Conservation (phyloP, 2,888 invertebrate species). For the Rotaria magnacalcarata region DNA sequence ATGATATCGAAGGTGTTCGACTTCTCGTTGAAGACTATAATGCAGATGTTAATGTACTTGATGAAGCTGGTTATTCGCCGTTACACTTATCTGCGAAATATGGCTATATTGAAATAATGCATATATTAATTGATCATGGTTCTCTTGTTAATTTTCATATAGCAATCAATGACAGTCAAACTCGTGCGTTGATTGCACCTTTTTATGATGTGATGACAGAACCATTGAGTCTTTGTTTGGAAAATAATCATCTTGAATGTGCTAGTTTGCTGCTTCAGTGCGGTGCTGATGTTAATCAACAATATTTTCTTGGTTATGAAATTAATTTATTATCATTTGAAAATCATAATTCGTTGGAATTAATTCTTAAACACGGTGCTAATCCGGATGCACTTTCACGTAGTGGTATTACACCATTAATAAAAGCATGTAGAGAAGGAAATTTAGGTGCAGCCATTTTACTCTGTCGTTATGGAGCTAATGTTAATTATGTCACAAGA, state of each 20-base stretch:
- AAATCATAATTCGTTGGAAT: slow-evolving; percentile 74
- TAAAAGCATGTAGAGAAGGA: slow-evolving; percentile 73
- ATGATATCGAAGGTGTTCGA: slow-evolving; percentile 71
- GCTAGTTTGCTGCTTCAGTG: slow-evolving; percentile 69
- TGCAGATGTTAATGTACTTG: slow-evolving; percentile 64
- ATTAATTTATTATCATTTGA: slow-evolving; percentile 76
- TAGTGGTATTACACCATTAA: slow-evolving; percentile 79
- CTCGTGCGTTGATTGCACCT: slow-evolving; percentile 40
- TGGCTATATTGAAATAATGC: slow-evolving; percentile 64
- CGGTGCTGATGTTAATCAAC: slow-evolving; percentile 82
- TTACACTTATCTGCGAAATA: slow-evolving; percentile 83
- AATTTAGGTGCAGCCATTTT: slow-evolving; percentile 57
- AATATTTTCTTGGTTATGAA: slow-evolving; percentile 84
- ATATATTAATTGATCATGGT: slow-evolving; percentile 71
- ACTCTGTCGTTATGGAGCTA: slow-evolving; percentile 74
- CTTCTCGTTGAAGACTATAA: slow-evolving; percentile 70
- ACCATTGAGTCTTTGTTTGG: slow-evolving; percentile 79
- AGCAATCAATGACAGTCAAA: slow-evolving; percentile 63
- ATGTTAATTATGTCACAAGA: slow-evolving; percentile 65
- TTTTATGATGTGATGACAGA: slow-evolving; percentile 65
- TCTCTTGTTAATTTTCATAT: slow-evolving; percentile 71
- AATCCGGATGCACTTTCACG: slow-evolving; percentile 80
- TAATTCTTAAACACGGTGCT: slow-evolving; percentile 78
- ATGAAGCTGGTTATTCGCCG: slow-evolving; percentile 84
- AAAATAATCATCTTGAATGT: slow-evolving; percentile 73